Evolutionary conservation across 1,140 invertebrate species (phyloP).

Genomic region (Melitaea cinxia): DNA sequence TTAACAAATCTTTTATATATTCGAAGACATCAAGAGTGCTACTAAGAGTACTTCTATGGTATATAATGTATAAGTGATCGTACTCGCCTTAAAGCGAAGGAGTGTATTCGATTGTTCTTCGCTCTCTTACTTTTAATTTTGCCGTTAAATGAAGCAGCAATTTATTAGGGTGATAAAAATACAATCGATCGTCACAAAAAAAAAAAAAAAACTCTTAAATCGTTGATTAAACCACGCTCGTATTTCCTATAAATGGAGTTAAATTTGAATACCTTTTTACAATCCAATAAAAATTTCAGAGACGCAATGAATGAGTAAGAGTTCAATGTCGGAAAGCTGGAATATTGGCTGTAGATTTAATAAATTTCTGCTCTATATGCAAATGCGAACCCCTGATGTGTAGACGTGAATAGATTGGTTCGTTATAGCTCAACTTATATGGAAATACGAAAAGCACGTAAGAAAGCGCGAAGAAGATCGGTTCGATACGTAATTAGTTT

Average conservation of each 20-base stretch:
- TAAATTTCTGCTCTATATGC: slow-evolving; percentile 82
- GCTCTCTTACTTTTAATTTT: slow-evolving; percentile 11
- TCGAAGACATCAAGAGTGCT: too few relatives aligned
- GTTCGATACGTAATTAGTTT: slow-evolving; percentile 79
- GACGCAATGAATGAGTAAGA: slow-evolving; percentile 72
- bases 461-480: slow-evolving; percentile 78
- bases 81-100: neutral
- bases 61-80: neutral
- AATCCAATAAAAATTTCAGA: slow-evolving; percentile 69
- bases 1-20: neutral
- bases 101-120: slow-evolving; percentile 11
- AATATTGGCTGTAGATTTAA: slow-evolving; percentile 81
- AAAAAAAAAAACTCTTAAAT: slow-evolving; percentile 23
- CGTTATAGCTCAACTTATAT: slow-evolving; percentile 81
- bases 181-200: slow-evolving; percentile 26
- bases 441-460: slow-evolving; percentile 80
- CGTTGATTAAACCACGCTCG: slow-evolving; percentile 37
- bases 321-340: slow-evolving; percentile 76
- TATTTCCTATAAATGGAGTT: slow-evolving; percentile 39
- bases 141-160: neutral
- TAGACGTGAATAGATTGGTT: slow-evolving; percentile 82
- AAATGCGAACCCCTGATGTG: slow-evolving; percentile 81
- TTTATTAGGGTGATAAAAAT: slow-evolving; percentile 22
- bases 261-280: slow-evolving; percentile 48
- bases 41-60: too few relatives aligned